Evolutionary conservation across 2,888 invertebrate species (phyloP).

Genomic region (Unio pictorum): DNA sequence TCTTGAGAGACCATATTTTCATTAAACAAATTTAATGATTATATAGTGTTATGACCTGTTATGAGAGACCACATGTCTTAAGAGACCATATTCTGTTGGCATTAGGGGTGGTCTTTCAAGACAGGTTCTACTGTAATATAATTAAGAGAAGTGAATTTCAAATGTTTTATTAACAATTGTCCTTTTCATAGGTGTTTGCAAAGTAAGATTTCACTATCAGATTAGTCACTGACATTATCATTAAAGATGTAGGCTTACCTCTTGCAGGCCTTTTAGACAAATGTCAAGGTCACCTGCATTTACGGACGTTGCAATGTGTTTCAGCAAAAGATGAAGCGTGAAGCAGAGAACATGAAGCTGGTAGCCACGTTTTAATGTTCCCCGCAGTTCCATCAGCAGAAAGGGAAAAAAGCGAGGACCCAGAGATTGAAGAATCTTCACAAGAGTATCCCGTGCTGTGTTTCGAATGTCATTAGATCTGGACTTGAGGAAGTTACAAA

Average conservation of each 20-base stretch:
- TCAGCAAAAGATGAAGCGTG: constrained; percentile 88
- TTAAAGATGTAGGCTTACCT: constrained; percentile 74
- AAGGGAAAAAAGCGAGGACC: constrained; percentile 86
- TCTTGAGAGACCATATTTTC: too few relatives aligned
- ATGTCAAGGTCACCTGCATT: constrained; percentile 85
- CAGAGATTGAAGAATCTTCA: constrained; percentile 88
- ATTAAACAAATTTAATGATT: too few relatives aligned
- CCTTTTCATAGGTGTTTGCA: too few relatives aligned
- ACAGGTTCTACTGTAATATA: background rate
- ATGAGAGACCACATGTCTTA: too few relatives aligned
- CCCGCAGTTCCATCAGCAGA: constrained; percentile 85
- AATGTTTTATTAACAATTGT: too few relatives aligned
- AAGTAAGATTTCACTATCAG: too few relatives aligned
- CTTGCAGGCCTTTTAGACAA: constrained; percentile 83
- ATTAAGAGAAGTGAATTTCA: background rate
- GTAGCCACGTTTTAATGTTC: constrained; percentile 88
- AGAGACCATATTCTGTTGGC: too few relatives aligned
- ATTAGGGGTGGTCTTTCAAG: too few relatives aligned
- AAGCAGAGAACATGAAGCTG: constrained; percentile 92
- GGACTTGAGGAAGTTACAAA: constrained; percentile 92
- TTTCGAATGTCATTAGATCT: constrained; percentile 89
- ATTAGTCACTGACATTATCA: background rate
- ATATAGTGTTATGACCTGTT: too few relatives aligned
- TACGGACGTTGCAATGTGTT: constrained; percentile 81
- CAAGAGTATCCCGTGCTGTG: constrained; percentile 90